phyloP scores from a whole-genome alignment of 2,113 vertebrate genomes.

The Ondatra zibethicus region DNA sequence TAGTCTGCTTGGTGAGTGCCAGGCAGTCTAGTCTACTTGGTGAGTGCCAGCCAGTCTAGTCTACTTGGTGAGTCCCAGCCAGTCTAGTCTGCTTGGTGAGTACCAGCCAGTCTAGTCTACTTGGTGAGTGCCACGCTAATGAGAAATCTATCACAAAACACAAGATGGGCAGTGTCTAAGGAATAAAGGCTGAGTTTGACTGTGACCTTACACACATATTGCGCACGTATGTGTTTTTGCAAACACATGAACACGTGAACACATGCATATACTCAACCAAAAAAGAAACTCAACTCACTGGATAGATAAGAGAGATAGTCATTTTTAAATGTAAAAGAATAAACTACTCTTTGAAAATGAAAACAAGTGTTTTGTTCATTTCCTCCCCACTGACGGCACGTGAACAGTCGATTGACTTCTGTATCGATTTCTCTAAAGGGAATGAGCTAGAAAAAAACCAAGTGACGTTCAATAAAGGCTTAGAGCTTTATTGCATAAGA shows the following conservation, averaged over 20 bases:
- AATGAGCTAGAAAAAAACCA: not conserved
- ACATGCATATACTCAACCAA: not conserved
- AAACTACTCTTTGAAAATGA: constrained; percentile 6
- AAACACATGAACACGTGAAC: not conserved
- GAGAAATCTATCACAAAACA: not conserved
- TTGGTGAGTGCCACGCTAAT: not conserved
- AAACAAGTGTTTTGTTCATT: constrained; percentile 56
- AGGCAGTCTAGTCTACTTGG: no score
- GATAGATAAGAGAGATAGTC: not conserved
- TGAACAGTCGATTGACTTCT: constrained; percentile 55
- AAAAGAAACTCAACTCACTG: not conserved
- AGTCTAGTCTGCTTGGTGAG: no score
- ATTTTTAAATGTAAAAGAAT: constrained; percentile 38
- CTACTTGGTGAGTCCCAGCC: no score
- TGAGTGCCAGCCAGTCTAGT: no score
- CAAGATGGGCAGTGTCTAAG: not conserved
- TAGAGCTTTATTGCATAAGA: constrained; percentile 48
- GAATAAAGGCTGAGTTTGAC: not conserved
- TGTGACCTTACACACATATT: not conserved
- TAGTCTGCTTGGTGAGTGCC: no score
- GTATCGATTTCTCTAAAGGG: constrained; percentile 31
- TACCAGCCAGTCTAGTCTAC: not conserved
- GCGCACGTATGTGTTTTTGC: not conserved
- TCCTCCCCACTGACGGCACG: constrained; percentile 40
- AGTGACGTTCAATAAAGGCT: constrained; percentile 52